Conservation (phyloP, 2,113 vertebrate species). For the Stegastes partitus region DNA sequence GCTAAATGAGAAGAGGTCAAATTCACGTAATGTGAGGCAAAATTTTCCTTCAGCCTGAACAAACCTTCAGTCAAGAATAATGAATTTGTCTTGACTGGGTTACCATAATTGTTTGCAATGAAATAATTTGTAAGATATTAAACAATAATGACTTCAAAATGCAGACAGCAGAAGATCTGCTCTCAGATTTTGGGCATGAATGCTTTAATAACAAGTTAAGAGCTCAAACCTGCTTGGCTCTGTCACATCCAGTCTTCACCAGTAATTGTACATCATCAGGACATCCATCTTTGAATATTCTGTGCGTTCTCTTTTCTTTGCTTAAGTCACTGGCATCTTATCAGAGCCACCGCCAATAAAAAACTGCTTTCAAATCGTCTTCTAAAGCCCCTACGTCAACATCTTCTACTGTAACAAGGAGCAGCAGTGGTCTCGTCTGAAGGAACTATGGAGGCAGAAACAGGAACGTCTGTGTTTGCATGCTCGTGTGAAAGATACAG, state of each 20-base stretch:
- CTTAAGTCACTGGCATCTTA: slow-evolving; percentile 36
- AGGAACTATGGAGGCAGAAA: slow-evolving; percentile 16
- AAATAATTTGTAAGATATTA: too few relatives aligned
- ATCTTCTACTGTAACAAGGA: slow-evolving; percentile 37
- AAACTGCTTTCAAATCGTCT: slow-evolving; percentile 43
- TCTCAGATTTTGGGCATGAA: too few relatives aligned
- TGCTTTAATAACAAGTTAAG: too few relatives aligned
- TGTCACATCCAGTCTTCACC: slow-evolving; percentile 25
- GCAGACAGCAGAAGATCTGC: too few relatives aligned
- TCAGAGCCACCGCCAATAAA: slow-evolving; percentile 37
- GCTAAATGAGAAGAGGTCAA: too few relatives aligned
- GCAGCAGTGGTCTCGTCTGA: slow-evolving; percentile 14
- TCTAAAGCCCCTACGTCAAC: slow-evolving; percentile 44
- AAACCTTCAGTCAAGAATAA: too few relatives aligned
- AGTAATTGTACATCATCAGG: slow-evolving; percentile 8
- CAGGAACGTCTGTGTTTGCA: not conserved
- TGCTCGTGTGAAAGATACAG: slow-evolving; percentile 10
- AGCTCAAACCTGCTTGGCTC: slow-evolving; percentile 29
- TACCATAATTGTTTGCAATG: too few relatives aligned
- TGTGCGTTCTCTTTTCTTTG: not conserved
- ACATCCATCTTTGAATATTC: slow-evolving; percentile 39
- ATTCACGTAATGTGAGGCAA: too few relatives aligned
- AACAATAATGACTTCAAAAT: too few relatives aligned
- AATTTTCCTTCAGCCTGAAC: too few relatives aligned
- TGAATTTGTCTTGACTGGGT: too few relatives aligned